A percentile compares a stretch with the other conserved stretches of the same genome.
These are phyloP conservation scores for Standfussiana lucernea DNA, from an alignment of 2,888 invertebrate species.

Conservation along the genomic window DNA sequence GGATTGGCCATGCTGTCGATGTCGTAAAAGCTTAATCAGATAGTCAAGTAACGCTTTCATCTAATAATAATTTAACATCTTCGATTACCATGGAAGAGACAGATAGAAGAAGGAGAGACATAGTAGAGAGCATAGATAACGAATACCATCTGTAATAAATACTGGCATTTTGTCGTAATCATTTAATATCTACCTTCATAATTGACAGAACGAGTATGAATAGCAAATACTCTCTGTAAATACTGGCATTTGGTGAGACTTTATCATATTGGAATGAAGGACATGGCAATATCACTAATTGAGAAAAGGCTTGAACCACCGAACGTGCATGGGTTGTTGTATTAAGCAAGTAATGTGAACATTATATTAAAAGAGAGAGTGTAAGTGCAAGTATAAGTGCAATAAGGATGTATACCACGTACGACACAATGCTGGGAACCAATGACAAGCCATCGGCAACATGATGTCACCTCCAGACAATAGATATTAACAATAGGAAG, in stretches of 20 bases:
- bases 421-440: slow-evolving; percentile 71
- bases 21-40: slow-evolving; percentile 1
- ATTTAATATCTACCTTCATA: neutral
- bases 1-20: neutral
- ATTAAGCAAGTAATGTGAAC: slow-evolving; percentile 14
- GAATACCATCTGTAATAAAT: neutral
- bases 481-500: slow-evolving; percentile 64
- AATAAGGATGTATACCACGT: slow-evolving; percentile 71
- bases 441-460: slow-evolving; percentile 66
- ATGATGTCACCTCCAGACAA: slow-evolving; percentile 65
- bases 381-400: slow-evolving; percentile 69
- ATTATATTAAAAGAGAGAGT: slow-evolving; percentile 66
- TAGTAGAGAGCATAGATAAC: neutral
- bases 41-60: neutral
- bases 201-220: too few species aligned
- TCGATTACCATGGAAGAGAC: neutral
- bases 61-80: neutral
- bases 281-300: slow-evolving; percentile 7
- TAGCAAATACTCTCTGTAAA: neutral
- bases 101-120: neutral
- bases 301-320: neutral
- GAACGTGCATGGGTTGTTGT: slow-evolving; percentile 3
- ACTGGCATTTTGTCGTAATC: neutral
- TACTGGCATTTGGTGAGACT: neutral
- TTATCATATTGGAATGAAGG: neutral